Conservation (phyloP, 2,797 vertebrate genomes). For the Premnoplex brunnescens region DNA sequence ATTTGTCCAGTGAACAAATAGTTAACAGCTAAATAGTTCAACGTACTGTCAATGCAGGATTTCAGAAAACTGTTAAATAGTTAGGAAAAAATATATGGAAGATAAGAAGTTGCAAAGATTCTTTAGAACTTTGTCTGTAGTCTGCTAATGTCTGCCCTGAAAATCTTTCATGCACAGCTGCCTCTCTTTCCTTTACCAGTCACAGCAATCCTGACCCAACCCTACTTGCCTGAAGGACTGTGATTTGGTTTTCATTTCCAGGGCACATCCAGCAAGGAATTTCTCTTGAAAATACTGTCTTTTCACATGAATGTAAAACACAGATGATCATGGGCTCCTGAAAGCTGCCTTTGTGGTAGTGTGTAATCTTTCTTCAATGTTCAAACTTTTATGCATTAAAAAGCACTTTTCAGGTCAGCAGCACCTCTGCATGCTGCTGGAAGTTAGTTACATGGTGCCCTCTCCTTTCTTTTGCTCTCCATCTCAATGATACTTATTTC, state of each 20-base stretch:
- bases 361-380: neutral
- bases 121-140: neutral
- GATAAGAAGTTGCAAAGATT: neutral
- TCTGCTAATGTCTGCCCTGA: neutral
- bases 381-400: neutral
- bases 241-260: neutral
- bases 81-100: neutral
- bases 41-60: neutral
- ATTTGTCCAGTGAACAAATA: neutral
- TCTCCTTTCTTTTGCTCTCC: neutral
- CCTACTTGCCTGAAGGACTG: neutral
- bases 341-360: accelerated
- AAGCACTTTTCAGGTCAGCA: neutral
- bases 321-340: neutral
- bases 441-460: neutral
- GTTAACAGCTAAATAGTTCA: neutral
- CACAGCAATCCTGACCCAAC: neutral
- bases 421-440: neutral
- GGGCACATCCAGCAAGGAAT: neutral
- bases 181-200: neutral
- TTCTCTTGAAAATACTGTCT: neutral
- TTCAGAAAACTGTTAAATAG: neutral
- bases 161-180: neutral
- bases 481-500: neutral
- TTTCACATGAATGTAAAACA: neutral